Evolutionary conservation across 1,140 invertebrate genomes (phyloP).

Genomic region (Drosophila paulistorum): DNA sequence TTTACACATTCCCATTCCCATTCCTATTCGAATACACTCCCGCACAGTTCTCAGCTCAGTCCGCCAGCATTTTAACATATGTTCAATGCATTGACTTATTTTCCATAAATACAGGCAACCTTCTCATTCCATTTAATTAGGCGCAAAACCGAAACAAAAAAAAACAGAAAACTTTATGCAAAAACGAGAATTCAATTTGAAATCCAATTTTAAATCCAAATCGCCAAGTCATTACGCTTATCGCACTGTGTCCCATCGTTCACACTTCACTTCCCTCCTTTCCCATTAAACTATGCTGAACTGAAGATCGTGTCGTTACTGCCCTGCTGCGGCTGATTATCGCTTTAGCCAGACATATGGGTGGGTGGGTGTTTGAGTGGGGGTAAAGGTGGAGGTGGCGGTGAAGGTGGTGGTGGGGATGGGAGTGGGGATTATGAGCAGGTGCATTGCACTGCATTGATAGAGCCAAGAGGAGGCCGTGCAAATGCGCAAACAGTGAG

Average conservation of each 20-base stretch:
- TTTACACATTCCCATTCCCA: no score
- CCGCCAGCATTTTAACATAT: slow-evolving; percentile 44
- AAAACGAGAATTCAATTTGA: slow-evolving; percentile 7
- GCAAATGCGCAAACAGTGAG: slow-evolving; percentile 12
- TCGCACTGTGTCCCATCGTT: neutral
- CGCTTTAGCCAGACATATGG: neutral
- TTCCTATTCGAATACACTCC: neutral
- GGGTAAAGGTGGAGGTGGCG: no score
- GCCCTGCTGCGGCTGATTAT: neutral
- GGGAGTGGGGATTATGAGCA: neutral
- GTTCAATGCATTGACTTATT: slow-evolving; percentile 43
- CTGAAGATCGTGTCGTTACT: slow-evolving; percentile 4
- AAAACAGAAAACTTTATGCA: slow-evolving; percentile 6
- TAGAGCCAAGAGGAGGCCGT: slow-evolving; percentile 12
- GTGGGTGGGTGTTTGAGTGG: neutral
- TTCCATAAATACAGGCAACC: no score
- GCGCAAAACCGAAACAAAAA: slow-evolving; percentile 27
- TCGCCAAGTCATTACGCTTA: neutral
- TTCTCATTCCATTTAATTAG: slow-evolving; percentile 61
- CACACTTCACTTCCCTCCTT: neutral
- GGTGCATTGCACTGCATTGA: slow-evolving; percentile 30
- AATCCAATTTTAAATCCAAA: slow-evolving; percentile 3
- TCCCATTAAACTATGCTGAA: neutral
- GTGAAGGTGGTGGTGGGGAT: neutral
- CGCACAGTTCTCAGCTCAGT: slow-evolving; percentile 5